These are phyloP conservation scores for Tenthredo notha DNA, from an alignment of 2,888 invertebrate genomes.

Conservation along the genomic window DNA sequence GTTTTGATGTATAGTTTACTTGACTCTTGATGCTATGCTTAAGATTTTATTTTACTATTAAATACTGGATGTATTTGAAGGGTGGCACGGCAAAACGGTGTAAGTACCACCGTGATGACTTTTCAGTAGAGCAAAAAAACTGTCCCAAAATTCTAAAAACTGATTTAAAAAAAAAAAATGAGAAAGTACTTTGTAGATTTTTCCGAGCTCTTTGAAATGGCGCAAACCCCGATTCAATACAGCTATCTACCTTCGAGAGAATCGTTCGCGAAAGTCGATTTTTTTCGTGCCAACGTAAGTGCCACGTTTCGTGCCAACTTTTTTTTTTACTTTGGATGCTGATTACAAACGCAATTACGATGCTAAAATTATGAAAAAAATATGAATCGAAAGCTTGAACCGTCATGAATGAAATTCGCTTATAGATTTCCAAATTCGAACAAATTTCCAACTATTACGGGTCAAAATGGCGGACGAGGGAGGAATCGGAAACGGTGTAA, in stretches of 20 bases:
- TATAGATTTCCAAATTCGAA: neutral
- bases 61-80: too few relatives aligned
- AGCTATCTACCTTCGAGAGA: neutral
- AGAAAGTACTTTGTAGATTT: neutral
- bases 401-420: neutral
- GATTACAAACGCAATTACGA: neutral
- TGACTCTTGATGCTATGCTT: too few relatives aligned
- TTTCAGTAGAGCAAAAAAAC: too few relatives aligned
- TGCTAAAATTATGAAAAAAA: neutral
- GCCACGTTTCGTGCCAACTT: neutral
- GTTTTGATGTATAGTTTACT: too few relatives aligned
- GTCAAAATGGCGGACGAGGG: neutral
- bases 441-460: neutral
- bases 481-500: neutral
- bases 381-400: constrained; percentile 12
- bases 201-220: neutral
- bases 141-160: too few relatives aligned
- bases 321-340: neutral
- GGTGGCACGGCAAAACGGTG: too few relatives aligned
- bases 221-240: neutral
- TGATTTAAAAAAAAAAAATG: neutral
- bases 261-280: neutral
- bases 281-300: neutral
- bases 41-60: too few relatives aligned
- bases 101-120: too few relatives aligned